Conservation (phyloP, 2,888 invertebrate species). For the Acanthopleura granulata region DNA sequence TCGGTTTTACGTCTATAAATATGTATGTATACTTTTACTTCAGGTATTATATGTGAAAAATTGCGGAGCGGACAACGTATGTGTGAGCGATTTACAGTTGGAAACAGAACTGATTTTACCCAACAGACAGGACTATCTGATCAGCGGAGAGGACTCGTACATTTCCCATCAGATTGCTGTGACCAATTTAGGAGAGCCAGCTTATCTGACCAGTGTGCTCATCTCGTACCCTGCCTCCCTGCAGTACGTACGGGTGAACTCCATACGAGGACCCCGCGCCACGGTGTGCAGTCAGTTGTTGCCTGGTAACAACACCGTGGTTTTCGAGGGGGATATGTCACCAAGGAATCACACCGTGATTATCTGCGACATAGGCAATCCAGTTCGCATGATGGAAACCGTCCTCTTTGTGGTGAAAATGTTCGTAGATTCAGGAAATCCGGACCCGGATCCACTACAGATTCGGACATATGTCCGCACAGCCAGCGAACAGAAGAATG, state of each 20-base stretch:
- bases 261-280: not conserved
- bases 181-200: not conserved
- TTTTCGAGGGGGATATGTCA: not conserved
- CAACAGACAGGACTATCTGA: not conserved
- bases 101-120: not conserved
- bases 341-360: not conserved
- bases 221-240: not conserved
- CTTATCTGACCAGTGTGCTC: not conserved
- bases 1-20: too few relatives aligned
- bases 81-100: not conserved
- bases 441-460: not conserved
- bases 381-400: not conserved
- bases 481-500: not conserved
- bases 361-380: conserved; percentile 16
- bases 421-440: not conserved
- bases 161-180: not conserved
- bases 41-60: conserved; percentile 7
- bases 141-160: conserved; percentile 13
- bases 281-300: not conserved
- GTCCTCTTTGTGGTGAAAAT: not conserved
- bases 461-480: not conserved
- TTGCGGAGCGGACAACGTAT: conserved; percentile 8
- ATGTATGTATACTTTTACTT: too few relatives aligned
- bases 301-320: not conserved
- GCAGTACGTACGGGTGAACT: conserved; percentile 1